Conservation (phyloP, 2,113 vertebrate species). For the Oxygymnocypris stewartii region DNA sequence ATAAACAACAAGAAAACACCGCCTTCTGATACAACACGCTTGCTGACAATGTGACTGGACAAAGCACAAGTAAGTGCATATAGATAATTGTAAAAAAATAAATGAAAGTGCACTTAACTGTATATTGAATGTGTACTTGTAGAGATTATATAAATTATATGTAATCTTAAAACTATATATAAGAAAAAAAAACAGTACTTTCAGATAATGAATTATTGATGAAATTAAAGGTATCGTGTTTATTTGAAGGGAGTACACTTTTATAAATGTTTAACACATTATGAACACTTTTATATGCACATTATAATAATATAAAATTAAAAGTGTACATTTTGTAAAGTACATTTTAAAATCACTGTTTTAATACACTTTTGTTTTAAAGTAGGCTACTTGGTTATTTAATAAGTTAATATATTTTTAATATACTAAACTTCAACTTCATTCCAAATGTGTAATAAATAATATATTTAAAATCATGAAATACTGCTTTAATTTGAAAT, state of each 20-base stretch:
- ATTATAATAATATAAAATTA: neutral
- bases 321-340: neutral
- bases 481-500: neutral
- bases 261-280: neutral
- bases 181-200: neutral
- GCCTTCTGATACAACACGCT: constrained; percentile 13
- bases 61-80: neutral
- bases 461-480: neutral
- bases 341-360: neutral
- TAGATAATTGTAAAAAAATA: neutral
- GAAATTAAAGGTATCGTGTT: neutral
- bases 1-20: neutral
- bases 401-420: neutral
- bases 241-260: neutral
- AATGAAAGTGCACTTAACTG: neutral
- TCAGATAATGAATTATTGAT: neutral
- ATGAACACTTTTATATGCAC: neutral
- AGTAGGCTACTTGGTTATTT: neutral
- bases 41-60: neutral
- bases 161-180: neutral
- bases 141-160: neutral
- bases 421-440: neutral
- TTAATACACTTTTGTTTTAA: neutral
- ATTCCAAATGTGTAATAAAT: neutral
- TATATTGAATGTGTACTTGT: neutral